These are phyloP conservation scores for Asarcornis scutulata DNA, from an alignment of 2,113 vertebrate species.

Conservation along the genomic window DNA sequence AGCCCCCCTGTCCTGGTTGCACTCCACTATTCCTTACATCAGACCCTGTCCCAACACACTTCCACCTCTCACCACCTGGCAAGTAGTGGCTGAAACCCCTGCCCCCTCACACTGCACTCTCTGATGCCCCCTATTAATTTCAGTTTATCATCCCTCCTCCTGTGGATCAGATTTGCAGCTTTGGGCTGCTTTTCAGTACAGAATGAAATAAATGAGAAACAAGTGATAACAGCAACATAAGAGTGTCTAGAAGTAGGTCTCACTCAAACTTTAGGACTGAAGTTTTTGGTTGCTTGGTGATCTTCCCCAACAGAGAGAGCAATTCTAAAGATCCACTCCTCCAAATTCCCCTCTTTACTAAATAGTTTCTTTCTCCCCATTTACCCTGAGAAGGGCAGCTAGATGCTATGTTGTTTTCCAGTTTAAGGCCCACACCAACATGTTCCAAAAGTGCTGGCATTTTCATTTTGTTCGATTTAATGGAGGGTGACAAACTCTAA, in stretches of 20 bases:
- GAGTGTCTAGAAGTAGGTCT: fast-evolving
- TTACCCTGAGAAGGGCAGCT: background rate
- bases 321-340: background rate
- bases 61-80: background rate
- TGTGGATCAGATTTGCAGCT: background rate
- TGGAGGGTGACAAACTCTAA: constrained; percentile 45
- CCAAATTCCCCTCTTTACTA: background rate
- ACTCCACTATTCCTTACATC: fast-evolving
- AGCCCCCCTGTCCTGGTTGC: background rate
- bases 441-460: constrained; percentile 19
- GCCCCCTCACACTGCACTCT: fast-evolving
- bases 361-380: background rate
- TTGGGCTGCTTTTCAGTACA: background rate
- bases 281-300: background rate
- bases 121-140: background rate
- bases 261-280: background rate
- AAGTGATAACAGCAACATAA: background rate
- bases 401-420: background rate
- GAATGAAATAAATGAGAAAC: background rate
- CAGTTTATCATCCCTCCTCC: background rate
- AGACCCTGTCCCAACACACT: background rate
- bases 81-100: background rate
- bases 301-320: background rate
- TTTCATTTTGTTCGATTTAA: constrained; percentile 30
- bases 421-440: background rate